Base-by-base conservation (phyloP, 2,888 invertebrate genomes). In the Pristionchus japonicus region DNA sequence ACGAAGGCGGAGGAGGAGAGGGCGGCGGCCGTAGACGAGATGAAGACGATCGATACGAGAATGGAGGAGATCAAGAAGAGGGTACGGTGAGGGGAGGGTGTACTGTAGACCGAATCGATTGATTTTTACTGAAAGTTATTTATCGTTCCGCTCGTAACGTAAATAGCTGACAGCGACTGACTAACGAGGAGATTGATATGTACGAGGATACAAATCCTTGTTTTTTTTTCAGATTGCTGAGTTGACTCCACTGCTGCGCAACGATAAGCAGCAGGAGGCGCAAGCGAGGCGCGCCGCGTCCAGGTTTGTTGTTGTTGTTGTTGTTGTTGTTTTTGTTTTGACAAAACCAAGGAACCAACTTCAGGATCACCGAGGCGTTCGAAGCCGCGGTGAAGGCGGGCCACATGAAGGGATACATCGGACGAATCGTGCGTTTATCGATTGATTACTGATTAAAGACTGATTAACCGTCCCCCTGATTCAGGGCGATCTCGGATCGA, bases 401-500 rank as follows among this genome's bases (percentile, higher is more conserved):
- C 0, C 96, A 96, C 57, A 95, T 98, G 27, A 96, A 96, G 0
- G 98, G 98, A 15, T 96, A 98, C 90, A 96, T 96, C 93, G 98
- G 98, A 0, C 96, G 98, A 95, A 95, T 98, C 96, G 97, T 97
- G 1, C 6, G 52, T 57, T 57, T 20, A 20, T 52, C 47, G 47
- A 47, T 47, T 11, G 13, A 47, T 47, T 11, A 47, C 13, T 11
- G 13, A 13, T 47, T 6, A 47, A 47, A n/a, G n/a, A n/a, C n/a
- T n/a, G n/a, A n/a, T n/a, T n/a, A n/a, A n/a, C n/a, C n/a, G n/a
- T n/a, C n/a, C n/a, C n/a, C n/a, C n/a, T n/a, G n/a, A 27, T 91
- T 89, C 31, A 97, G 97, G 99, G 99, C 13, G 98, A 99, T 95
- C 96, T 99, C 57, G 99, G 98, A 17, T 97, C 96, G 0, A 98